Conservation (phyloP, 1,140 invertebrate species). For the Papilio aristodemus region DNA sequence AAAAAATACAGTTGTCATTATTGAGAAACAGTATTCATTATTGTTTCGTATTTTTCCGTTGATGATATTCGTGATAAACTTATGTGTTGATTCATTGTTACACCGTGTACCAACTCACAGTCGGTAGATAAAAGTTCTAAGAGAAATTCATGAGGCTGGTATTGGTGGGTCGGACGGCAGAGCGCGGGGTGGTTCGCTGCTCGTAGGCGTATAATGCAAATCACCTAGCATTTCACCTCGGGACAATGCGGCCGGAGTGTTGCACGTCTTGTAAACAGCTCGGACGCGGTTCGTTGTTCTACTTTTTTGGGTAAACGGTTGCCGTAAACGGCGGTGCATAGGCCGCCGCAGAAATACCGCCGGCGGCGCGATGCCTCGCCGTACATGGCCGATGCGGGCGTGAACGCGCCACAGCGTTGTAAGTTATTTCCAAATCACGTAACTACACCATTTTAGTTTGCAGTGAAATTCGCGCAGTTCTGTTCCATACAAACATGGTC, state of each 20-base stretch:
- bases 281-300: constrained; percentile 71
- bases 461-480: constrained; percentile 50
- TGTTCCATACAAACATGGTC: constrained; percentile 45
- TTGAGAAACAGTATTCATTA: constrained; percentile 35
- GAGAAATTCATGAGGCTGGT: constrained; percentile 59
- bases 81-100: constrained; percentile 8
- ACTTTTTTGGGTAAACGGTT: constrained; percentile 77
- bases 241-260: constrained; percentile 73
- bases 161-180: constrained; percentile 41
- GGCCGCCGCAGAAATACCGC: constrained; percentile 69
- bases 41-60: constrained; percentile 35
- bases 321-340: constrained; percentile 72
- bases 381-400: constrained; percentile 61
- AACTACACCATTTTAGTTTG: constrained; percentile 50
- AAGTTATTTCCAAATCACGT: constrained; percentile 54
- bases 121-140: constrained; percentile 34
- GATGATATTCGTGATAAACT: constrained; percentile 9
- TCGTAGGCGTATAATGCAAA: constrained; percentile 77
- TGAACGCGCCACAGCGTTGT: constrained; percentile 55
- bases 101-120: neutral
- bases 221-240: constrained; percentile 67
- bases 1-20: constrained; percentile 27
- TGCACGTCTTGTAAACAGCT: constrained; percentile 72
- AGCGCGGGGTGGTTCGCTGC: constrained; percentile 39
- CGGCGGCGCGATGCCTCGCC: constrained; percentile 68